Conservation (phyloP, 1,140 invertebrate genomes). For the Drosophila tani region DNA sequence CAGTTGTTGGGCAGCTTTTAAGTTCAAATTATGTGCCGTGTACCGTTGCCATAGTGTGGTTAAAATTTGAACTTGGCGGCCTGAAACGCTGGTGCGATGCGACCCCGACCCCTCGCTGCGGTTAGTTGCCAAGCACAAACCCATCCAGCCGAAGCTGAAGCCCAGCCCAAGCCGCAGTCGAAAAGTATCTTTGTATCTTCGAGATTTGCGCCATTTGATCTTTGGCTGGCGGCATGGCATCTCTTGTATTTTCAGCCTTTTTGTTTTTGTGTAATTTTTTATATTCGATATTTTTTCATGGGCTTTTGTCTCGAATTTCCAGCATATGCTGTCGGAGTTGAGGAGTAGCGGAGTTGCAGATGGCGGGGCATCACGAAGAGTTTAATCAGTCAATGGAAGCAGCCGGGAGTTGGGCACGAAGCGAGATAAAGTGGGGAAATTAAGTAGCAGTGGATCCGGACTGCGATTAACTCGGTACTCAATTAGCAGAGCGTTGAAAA, state of each 20-base stretch:
- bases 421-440: slow-evolving; percentile 7
- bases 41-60: slow-evolving; percentile 64
- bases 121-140: slow-evolving; percentile 39
- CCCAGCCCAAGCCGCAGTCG: slow-evolving; percentile 62
- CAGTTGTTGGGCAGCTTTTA: slow-evolving; percentile 52
- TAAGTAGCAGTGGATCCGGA: slow-evolving; percentile 31
- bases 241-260: slow-evolving; percentile 43
- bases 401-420: slow-evolving; percentile 2
- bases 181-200: slow-evolving; percentile 73
- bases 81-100: slow-evolving; percentile 40
- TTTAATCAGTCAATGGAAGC: slow-evolving; percentile 38
- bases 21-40: slow-evolving; percentile 74
- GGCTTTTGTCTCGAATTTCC: slow-evolving; percentile 64
- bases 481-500: slow-evolving; percentile 25
- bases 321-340: slow-evolving; percentile 65
- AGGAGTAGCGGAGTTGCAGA: slow-evolving; percentile 24
- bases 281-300: slow-evolving; percentile 40
- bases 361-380: slow-evolving; percentile 19
- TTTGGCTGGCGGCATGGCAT: slow-evolving; percentile 72
- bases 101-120: slow-evolving; percentile 68
- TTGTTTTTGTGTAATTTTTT: slow-evolving; percentile 29
- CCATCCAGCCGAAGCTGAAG: slow-evolving; percentile 14
- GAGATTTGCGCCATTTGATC: slow-evolving; percentile 78
- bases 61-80: slow-evolving; percentile 78
- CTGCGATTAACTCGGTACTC: slow-evolving; percentile 32